Percentiles rank a stretch among this genome's conserved stretches.
Evolutionary conservation across 23 tunicate species (phyloP).

Genomic region (Styela clava): DNA sequence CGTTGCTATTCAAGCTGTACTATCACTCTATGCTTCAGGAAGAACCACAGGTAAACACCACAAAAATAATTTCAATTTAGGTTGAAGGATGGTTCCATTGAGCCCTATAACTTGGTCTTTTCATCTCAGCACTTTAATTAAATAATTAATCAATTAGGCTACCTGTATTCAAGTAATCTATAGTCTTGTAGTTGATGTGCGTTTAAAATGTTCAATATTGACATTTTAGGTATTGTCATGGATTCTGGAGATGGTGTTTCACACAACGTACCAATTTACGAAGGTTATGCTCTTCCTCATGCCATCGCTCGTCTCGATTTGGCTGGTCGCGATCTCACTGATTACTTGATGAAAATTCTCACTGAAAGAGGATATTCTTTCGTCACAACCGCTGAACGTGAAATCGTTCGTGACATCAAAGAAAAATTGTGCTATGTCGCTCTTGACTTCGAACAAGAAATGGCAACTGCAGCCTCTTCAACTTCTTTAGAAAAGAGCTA

Average conservation of each 20-base stretch:
- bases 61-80: neutral
- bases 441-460: slow-evolving; percentile 75
- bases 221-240: slow-evolving; percentile 44
- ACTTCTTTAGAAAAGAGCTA: slow-evolving; percentile 53
- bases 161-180: no score
- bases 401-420: slow-evolving; percentile 79
- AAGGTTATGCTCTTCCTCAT: slow-evolving; percentile 95
- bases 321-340: slow-evolving; percentile 88
- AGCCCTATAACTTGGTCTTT: no score
- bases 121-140: no score
- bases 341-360: slow-evolving; percentile 77
- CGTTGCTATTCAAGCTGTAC: slow-evolving; percentile 92
- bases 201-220: no score
- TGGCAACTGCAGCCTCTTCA: slow-evolving; percentile 61
- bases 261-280: slow-evolving; percentile 89
- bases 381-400: slow-evolving; percentile 52
- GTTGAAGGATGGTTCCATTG: no score
- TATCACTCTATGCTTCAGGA: slow-evolving; percentile 52
- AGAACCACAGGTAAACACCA: slow-evolving; percentile 59
- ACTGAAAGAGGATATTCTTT: slow-evolving; percentile 73
- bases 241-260: slow-evolving; percentile 98
- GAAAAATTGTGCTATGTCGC: slow-evolving; percentile 84
- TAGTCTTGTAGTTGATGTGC: no score
- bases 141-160: no score
- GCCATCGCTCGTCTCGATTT: slow-evolving; percentile 81